Percentiles rank a stretch among this genome's conserved stretches.
phyloP scores from a whole-genome alignment of 2,113 vertebrate species.

The Cryptotis parvus region DNA sequence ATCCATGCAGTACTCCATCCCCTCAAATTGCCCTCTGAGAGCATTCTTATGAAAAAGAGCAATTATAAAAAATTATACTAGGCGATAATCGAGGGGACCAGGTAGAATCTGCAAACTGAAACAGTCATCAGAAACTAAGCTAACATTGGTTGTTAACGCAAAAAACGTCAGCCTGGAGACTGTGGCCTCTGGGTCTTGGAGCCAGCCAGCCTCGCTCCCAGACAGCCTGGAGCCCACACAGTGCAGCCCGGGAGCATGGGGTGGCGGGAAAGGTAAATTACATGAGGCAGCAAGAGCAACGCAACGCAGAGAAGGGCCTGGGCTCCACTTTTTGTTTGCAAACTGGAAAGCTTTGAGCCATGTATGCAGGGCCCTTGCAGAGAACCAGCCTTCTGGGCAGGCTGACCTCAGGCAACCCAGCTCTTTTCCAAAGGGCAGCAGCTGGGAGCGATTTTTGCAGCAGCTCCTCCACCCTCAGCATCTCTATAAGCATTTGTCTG shows the following conservation, averaged over 20 bases:
- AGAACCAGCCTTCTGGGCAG: neutral
- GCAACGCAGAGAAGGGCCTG: neutral
- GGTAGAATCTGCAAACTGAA: slow-evolving; percentile 41
- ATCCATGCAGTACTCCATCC: slow-evolving; percentile 51
- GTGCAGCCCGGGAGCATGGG: neutral
- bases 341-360: neutral
- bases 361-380: neutral
- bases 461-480: neutral
- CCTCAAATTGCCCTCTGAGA: slow-evolving; percentile 44
- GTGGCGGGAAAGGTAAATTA: slow-evolving; percentile 73
- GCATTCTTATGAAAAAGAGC: slow-evolving; percentile 66
- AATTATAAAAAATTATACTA: slow-evolving; percentile 67
- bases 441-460: neutral
- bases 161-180: slow-evolving; percentile 51
- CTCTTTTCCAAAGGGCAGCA: slow-evolving; percentile 7
- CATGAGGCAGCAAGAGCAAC: neutral
- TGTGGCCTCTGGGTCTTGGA: slow-evolving; percentile 40
- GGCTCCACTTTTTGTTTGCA: slow-evolving; percentile 20
- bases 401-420: slow-evolving; percentile 26
- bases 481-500: neutral
- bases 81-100: slow-evolving; percentile 15
- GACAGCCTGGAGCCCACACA: slow-evolving; percentile 78
- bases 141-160: slow-evolving; percentile 73
- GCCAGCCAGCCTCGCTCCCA: slow-evolving; percentile 70
- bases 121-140: slow-evolving; percentile 66